Evolutionary conservation across 2,888 invertebrate species (phyloP).

Genomic region (Stenchaetothrips biformis): DNA sequence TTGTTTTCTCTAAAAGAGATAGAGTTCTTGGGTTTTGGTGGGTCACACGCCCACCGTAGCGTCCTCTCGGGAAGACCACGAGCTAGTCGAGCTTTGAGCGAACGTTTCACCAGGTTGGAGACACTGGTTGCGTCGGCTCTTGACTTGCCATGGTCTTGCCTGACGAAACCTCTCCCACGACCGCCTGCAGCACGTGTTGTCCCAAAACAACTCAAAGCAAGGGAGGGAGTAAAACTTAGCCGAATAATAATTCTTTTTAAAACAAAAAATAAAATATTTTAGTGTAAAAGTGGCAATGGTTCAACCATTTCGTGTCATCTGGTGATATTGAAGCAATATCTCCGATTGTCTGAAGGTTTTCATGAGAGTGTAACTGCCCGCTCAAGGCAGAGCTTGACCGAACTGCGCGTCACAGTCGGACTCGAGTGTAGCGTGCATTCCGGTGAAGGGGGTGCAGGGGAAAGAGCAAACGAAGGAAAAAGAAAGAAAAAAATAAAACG

Average conservation of each 20-base stretch:
- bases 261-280: no score
- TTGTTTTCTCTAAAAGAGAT: background rate
- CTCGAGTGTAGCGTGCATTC: background rate
- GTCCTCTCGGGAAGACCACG: constrained; percentile 1
- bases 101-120: background rate
- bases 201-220: background rate
- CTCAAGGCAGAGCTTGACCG: no score
- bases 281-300: no score
- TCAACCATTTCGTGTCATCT: no score
- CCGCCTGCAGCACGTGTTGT: background rate
- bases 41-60: constrained; percentile 13
- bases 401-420: no score
- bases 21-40: background rate
- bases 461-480: background rate
- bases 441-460: background rate
- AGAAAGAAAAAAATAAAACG: background rate
- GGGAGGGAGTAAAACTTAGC: no score
- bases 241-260: no score
- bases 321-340: no score
- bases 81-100: background rate
- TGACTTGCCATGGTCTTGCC: background rate
- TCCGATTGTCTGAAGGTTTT: no score
- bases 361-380: no score
- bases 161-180: background rate
- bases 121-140: background rate